Conservation (phyloP, 2,113 vertebrate genomes). For the Scytalopus superciliaris region DNA sequence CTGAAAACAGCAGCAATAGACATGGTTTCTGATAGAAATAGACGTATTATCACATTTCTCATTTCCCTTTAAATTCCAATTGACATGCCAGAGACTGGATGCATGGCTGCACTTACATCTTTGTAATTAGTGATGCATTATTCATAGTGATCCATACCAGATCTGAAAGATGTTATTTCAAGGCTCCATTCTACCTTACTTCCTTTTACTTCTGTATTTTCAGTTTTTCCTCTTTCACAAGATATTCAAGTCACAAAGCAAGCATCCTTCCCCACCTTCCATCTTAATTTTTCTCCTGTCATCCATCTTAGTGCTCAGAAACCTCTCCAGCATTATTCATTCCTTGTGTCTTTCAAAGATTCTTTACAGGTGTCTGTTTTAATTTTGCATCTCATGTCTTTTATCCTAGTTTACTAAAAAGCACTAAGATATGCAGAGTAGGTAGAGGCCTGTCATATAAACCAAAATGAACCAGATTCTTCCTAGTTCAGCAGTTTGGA, state of each 20-base stretch:
- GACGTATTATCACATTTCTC: background rate
- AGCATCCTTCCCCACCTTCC: background rate
- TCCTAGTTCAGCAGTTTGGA: background rate
- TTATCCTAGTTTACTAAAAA: background rate
- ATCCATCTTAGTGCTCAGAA: background rate
- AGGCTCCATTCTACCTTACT: background rate
- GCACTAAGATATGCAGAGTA: background rate
- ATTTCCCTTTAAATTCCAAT: constrained; percentile 15
- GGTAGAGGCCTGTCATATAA: background rate
- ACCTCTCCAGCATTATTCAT: background rate
- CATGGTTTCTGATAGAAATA: background rate
- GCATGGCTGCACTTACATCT: background rate
- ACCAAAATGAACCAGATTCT: background rate
- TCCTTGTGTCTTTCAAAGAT: background rate
- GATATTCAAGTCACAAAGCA: background rate
- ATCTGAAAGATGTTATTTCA: background rate
- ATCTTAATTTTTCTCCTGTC: background rate
- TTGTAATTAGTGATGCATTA: constrained; percentile 35
- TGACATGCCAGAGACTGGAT: background rate
- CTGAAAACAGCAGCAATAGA: background rate
- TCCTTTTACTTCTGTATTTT: background rate
- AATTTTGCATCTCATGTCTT: background rate
- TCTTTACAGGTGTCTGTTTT: background rate
- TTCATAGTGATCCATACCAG: background rate
- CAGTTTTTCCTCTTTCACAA: background rate